Evolutionary conservation across 2,888 invertebrate genomes (phyloP), one percentile per base, ranked within the genome.

Genomic region (Leucophenga montana): DNA sequence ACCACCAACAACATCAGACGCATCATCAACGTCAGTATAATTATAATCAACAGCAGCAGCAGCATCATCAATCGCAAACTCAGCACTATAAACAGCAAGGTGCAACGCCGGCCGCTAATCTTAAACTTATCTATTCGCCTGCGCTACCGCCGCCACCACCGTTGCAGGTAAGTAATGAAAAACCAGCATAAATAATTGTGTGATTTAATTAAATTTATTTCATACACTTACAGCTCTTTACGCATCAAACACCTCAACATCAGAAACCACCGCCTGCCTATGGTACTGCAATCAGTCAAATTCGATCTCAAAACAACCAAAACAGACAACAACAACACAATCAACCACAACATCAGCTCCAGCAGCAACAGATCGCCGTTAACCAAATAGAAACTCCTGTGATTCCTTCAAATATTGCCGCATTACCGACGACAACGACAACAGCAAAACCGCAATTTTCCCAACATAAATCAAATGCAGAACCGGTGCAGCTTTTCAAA

Each of bases 241-340:
- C 85, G 54, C 86, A 80, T 77, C 86, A 85, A 67, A 79, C 85
- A 73, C 73, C 78, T 72, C 82, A 86, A 67, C 89, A 86, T 72
- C 85, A 88, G 71, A 88, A 88, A 78, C 89, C 88, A 75, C 88
- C 88, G 72, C 89, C 88, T 69, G 87, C 88, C 68, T 89, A 88
- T 79, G 88, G 88, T 76, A 82, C 88, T 71, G 89, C 88, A 82
- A 88, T 88, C 79, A 88, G 87, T 85, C 88, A 88, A 86, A 85
- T 88, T 77, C 80, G 88, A 88, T 89, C 88, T 88, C 88, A 88
- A 82, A 85, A 88, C 78, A 86, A 85, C 85, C 88, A 88, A 86
- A 88, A 81, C 70, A 84, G 87, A 61, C 67, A 71, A 6, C 72
- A 72, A 9, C 78, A 27, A 27, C 27, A 27, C 27, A 27, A 27